Evolutionary conservation across 2,888 invertebrate genomes (phyloP), one percentile per base, ranked within the genome.

Genomic region (Stomorhina lunata): DNA sequence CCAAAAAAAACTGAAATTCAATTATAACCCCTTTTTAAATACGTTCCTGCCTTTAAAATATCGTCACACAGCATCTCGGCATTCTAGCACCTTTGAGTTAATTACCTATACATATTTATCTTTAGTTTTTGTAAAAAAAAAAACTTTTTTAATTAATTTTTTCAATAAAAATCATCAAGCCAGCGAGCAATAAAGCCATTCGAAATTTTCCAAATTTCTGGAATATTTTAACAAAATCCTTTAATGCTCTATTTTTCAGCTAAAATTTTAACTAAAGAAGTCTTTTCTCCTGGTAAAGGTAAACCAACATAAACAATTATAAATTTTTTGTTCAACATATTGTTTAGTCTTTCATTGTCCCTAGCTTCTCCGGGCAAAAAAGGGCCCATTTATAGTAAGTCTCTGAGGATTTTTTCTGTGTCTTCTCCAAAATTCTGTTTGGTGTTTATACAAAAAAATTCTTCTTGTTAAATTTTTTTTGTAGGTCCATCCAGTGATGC

Each of bases 41-140:
- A 76, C 78, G 65, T 25, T 50, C n/a, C 75, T 82, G 78, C 2
- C 17, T 68, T 12, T 0, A 10, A 53, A 55, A 73, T 77, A 73
- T 77, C 68, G 37, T 32, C 77, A 73, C 66, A 81, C 48, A 72
- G 59, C 50, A 55, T 22, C 43, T 77, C 53, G 61, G 12, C 61
- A 81, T 77, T 81, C 66, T 68, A 61, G 59, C 72, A 78, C 77
- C 81, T 78, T 61, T 61, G 6, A 63, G 40, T 68, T 68, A 76
- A 68, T 73, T 55, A 57, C 15, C 25, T 53, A 61, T 50, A 63
- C 20, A 37, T 29, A 53, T 45, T 22, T 40, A 25, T 27, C 25
- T 57, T 66, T 48, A 25, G 29, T 57, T 57, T 69, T 20, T 12
- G 9, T 37, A 17, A 55, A 32, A n/a, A n/a, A n/a, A n/a, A n/a